Evolutionary conservation across 2,797 vertebrate genomes (phyloP).

Genomic region (Myoxocephalus aenaeus): DNA sequence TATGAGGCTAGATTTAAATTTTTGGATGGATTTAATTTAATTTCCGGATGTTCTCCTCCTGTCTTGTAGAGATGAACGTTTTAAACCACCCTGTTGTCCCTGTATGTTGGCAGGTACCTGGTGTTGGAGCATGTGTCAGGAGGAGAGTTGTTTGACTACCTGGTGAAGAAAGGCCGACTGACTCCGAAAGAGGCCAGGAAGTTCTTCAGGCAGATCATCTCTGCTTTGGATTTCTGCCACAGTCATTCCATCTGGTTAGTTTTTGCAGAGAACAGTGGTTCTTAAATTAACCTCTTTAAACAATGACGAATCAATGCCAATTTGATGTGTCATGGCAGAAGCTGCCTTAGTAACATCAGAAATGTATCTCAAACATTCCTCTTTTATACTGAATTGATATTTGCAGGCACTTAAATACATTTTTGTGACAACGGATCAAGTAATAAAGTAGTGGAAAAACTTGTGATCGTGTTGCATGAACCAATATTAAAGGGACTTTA

Average conservation of each 20-base stretch:
- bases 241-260: constrained; percentile 95
- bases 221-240: constrained; percentile 95
- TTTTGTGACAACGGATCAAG: background rate
- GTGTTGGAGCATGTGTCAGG: constrained; percentile 95
- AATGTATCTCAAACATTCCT: background rate
- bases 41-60: background rate
- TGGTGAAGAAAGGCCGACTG: constrained; percentile 93
- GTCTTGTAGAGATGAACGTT: background rate
- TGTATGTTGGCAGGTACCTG: constrained; percentile 84
- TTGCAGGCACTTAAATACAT: background rate
- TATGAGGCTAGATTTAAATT: background rate
- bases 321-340: constrained; percentile 8
- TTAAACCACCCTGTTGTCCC: constrained; percentile 1
- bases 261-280: constrained; percentile 18
- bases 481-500: constrained; percentile 4
- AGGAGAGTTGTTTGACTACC: constrained; percentile 94
- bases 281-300: constrained; percentile 11
- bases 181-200: constrained; percentile 94
- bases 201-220: constrained; percentile 96
- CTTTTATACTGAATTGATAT: background rate
- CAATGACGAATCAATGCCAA: background rate
- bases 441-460: background rate
- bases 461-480: background rate
- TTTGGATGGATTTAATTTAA: background rate
- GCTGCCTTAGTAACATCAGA: background rate